These are phyloP conservation scores for Spodoptera exigua DNA, from an alignment of 2,888 invertebrate species.

Conservation along the genomic window DNA sequence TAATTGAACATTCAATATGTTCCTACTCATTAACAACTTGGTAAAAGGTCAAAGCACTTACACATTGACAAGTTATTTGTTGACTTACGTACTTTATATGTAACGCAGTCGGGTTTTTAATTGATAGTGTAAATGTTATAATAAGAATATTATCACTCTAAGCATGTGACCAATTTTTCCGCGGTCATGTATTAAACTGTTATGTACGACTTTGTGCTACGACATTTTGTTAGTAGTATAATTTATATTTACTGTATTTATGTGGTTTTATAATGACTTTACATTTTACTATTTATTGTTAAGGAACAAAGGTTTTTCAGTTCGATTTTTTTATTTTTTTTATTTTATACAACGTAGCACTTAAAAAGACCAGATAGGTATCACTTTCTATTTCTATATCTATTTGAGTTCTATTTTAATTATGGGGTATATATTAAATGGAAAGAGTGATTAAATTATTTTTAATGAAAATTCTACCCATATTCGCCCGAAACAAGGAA, in stretches of 20 bases:
- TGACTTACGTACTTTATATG: slow-evolving; percentile 30
- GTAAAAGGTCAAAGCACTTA: slow-evolving; percentile 59
- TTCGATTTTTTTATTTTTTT: too few relatives aligned
- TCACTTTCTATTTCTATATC: too few relatives aligned
- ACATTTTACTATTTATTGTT: too few relatives aligned
- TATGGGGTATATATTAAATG: too few relatives aligned
- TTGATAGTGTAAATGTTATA: slow-evolving; percentile 28
- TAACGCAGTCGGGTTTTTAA: slow-evolving; percentile 35
- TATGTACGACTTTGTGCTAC: not conserved
- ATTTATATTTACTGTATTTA: not conserved
- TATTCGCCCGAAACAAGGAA: too few relatives aligned
- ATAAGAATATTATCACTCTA: slow-evolving; percentile 3
- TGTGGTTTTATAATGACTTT: not conserved
- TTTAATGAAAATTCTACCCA: too few relatives aligned
- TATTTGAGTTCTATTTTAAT: too few relatives aligned
- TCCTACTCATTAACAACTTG: slow-evolving; percentile 64
- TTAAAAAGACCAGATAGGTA: too few relatives aligned
- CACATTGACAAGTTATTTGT: slow-evolving; percentile 33
- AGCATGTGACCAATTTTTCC: slow-evolving; percentile 24
- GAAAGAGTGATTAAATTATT: too few relatives aligned
- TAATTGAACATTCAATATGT: slow-evolving; percentile 66
- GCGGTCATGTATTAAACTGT: slow-evolving; percentile 1
- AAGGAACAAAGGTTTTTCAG: too few relatives aligned
- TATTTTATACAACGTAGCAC: too few relatives aligned
- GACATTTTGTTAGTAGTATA: not conserved